Evolutionary conservation across 2,797 vertebrate species (phyloP).

Genomic region (Sylvilagus floridanus): DNA sequence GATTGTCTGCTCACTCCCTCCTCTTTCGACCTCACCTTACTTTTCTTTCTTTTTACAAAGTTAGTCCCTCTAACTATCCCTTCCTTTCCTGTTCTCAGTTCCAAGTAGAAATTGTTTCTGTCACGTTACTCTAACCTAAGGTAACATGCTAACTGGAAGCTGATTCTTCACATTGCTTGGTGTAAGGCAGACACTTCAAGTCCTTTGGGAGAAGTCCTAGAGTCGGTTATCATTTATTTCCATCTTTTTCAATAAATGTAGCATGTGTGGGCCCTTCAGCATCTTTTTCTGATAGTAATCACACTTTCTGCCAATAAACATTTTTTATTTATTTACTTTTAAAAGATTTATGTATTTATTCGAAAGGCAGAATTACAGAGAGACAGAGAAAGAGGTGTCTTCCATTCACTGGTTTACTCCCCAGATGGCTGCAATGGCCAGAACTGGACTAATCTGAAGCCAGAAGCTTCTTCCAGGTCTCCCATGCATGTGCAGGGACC

Average conservation of each 20-base stretch:
- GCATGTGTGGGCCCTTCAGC: not conserved
- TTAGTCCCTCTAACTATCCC: not conserved
- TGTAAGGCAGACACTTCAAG: not conserved
- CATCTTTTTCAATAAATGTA: not conserved
- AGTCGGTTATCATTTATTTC: not conserved
- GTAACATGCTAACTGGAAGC: not conserved
- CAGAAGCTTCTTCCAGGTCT: too few species aligned
- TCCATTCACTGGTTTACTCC: too few species aligned
- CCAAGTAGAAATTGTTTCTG: not conserved
- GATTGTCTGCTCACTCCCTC: not conserved
- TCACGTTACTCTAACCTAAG: not conserved
- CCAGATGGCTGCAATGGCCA: too few species aligned
- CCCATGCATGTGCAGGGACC: too few species aligned
- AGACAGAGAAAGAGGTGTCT: too few species aligned
- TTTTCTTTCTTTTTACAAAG: constrained; percentile 9
- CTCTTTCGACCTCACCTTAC: not conserved
- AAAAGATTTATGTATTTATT: too few species aligned
- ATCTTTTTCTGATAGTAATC: not conserved
- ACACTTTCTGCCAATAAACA: not conserved
- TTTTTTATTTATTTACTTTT: too few species aligned
- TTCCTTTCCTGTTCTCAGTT: not conserved
- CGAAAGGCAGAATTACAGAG: too few species aligned
- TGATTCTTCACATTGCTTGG: not conserved
- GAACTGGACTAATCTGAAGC: too few species aligned
- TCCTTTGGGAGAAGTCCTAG: not conserved